These are phyloP conservation scores for Lordiphosa mommai DNA, from an alignment of 1,140 invertebrate species.

Conservation along the genomic window DNA sequence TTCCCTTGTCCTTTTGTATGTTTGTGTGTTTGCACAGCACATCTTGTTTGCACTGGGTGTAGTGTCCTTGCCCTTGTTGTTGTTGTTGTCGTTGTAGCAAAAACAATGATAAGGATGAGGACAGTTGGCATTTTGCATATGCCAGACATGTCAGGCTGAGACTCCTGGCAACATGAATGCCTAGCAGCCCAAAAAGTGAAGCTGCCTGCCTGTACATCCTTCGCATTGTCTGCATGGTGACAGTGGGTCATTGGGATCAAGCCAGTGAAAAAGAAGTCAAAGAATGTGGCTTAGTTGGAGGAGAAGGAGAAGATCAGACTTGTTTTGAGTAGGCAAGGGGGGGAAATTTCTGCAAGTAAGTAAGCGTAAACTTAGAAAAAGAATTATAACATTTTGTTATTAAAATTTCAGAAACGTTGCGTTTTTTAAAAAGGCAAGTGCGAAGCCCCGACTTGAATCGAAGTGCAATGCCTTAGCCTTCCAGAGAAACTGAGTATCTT, in stretches of 20 bases:
- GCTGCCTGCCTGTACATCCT: conserved; percentile 8
- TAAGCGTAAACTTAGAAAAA: too few relatives aligned
- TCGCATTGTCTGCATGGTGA: conserved; percentile 14
- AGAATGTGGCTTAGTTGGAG: background rate
- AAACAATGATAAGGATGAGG: conserved; percentile 1
- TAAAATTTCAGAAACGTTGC: too few relatives aligned
- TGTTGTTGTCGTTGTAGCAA: conserved; percentile 22
- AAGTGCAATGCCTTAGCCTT: too few relatives aligned
- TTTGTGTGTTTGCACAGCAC: conserved; percentile 23
- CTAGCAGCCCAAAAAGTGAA: conserved; percentile 1
- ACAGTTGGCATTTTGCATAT: conserved; percentile 66
- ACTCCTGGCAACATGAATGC: conserved; percentile 18
- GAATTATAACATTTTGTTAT: too few relatives aligned
- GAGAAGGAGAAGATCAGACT: too few relatives aligned
- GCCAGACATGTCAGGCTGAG: conserved; percentile 50
- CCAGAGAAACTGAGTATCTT: too few relatives aligned
- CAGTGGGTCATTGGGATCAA: conserved; percentile 42
- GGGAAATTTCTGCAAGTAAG: too few relatives aligned
- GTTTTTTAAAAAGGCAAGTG: too few relatives aligned
- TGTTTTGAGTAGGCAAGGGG: too few relatives aligned
- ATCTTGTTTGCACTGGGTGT: conserved; percentile 62
- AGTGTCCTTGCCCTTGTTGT: conserved; percentile 66
- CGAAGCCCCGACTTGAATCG: too few relatives aligned
- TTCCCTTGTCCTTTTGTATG: conserved; percentile 4
- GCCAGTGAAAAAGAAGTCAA: conserved; percentile 4